These are phyloP conservation scores for Scalopus aquaticus DNA, from an alignment of 2,113 vertebrate genomes.

Conservation along the genomic window DNA sequence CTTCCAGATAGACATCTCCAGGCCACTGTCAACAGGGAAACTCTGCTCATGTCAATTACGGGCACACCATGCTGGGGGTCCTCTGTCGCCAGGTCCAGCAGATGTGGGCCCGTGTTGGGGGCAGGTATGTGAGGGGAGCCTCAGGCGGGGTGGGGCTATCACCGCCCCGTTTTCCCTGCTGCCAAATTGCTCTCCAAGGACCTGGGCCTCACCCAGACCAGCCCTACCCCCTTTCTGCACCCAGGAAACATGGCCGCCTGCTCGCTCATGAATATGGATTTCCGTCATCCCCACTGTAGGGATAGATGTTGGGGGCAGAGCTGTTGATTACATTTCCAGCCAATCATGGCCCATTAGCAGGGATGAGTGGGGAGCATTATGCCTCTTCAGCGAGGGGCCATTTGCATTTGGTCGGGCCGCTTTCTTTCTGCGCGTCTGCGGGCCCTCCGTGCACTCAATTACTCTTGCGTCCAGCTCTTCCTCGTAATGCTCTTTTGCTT, in stretches of 20 bases:
- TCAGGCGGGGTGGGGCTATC: not conserved
- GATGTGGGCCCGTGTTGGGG: not conserved
- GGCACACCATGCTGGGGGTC: not conserved
- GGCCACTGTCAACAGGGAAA: not conserved
- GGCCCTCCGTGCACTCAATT: slow-evolving; percentile 72
- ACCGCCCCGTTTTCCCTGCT: not conserved
- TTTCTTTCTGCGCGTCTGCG: slow-evolving; percentile 64
- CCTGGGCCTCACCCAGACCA: slow-evolving; percentile 28
- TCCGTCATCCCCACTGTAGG: slow-evolving; percentile 77
- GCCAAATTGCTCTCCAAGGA: slow-evolving; percentile 32
- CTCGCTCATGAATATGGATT: slow-evolving; percentile 76
- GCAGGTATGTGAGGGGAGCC: not conserved
- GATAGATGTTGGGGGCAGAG: slow-evolving; percentile 83
- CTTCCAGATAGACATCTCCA: not conserved
- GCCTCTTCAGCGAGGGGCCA: slow-evolving; percentile 76
- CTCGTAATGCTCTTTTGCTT: slow-evolving; percentile 52
- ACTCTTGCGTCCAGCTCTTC: slow-evolving; percentile 73
- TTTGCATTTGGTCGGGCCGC: slow-evolving; percentile 80
- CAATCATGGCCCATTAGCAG: slow-evolving; percentile 83
- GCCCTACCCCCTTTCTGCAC: slow-evolving; percentile 42
- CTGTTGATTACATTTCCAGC: slow-evolving; percentile 83
- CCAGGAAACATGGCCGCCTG: slow-evolving; percentile 65
- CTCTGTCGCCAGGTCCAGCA: not conserved
- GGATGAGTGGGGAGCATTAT: slow-evolving; percentile 80
- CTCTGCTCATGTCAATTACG: not conserved